phyloP scores from a whole-genome alignment of 2,888 invertebrate genomes.

The Tenodera sinensis region DNA sequence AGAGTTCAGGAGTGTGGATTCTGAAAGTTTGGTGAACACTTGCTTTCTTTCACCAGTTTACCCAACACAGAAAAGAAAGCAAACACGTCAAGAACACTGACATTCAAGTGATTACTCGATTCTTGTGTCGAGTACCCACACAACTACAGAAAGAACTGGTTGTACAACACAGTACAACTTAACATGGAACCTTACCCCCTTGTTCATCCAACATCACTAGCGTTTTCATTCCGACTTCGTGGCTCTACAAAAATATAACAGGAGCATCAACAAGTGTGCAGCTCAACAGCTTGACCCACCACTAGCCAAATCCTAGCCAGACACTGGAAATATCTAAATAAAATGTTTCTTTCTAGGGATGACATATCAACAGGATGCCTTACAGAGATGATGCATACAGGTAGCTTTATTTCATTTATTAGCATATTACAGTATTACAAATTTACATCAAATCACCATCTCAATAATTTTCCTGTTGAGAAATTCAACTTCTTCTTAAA shows the following conservation, averaged over 20 bases:
- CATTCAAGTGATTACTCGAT: slow-evolving; percentile 12
- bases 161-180: slow-evolving; percentile 11
- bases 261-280: slow-evolving; percentile 31
- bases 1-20: not conserved
- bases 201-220: slow-evolving; percentile 99
- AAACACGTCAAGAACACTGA: slow-evolving; percentile 18
- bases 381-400: not conserved
- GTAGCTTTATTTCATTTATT: not conserved
- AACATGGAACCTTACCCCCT: slow-evolving; percentile 86
- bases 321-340: slow-evolving; percentile 12
- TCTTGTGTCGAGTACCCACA: slow-evolving; percentile 11
- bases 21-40: not conserved
- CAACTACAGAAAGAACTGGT: slow-evolving; percentile 29
- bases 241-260: slow-evolving; percentile 81
- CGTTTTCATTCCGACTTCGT: slow-evolving; percentile 99
- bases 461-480: not conserved
- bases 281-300: slow-evolving; percentile 11
- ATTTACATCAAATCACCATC: not conserved
- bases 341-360: slow-evolving; percentile 8
- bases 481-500: not conserved
- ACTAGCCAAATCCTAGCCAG: slow-evolving; percentile 19
- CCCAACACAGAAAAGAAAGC: slow-evolving; percentile 35
- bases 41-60: not conserved
- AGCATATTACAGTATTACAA: not conserved
- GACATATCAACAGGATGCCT: not conserved